Evolutionary conservation across 2,888 invertebrate species (phyloP).

Genomic region (Epistrophe grossulariae): DNA sequence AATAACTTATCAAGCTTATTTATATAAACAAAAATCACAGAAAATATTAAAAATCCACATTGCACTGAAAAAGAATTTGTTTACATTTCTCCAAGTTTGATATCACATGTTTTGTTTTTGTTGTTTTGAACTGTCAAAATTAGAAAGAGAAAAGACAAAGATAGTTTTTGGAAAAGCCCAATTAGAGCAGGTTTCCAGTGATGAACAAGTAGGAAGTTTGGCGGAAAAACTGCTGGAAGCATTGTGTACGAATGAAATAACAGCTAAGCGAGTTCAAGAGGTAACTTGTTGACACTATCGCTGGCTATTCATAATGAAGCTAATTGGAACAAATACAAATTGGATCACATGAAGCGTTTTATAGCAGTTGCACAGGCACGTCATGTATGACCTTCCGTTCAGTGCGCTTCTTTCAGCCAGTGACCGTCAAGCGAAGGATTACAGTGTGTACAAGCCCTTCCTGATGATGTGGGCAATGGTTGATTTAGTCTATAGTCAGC

Average conservation of each 20-base stretch:
- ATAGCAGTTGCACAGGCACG: slow-evolving; percentile 92
- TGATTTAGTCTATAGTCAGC: too few relatives aligned
- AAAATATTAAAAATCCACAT: too few relatives aligned
- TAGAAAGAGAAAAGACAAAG: too few relatives aligned
- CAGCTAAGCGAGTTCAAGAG: slow-evolving; percentile 94
- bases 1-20: too few relatives aligned
- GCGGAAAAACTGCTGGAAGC: slow-evolving; percentile 98
- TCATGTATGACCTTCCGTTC: slow-evolving; percentile 86
- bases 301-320: slow-evolving; percentile 91
- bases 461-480: too few relatives aligned
- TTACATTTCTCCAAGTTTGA: too few relatives aligned
- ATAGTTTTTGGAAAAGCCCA: slow-evolving; percentile 95
- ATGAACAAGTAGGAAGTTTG: slow-evolving; percentile 97
- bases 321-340: too few relatives aligned
- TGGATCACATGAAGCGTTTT: slow-evolving; percentile 91
- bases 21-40: too few relatives aligned
- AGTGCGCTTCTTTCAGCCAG: slow-evolving; percentile 84
- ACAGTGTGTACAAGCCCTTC: slow-evolving; percentile 93
- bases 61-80: too few relatives aligned
- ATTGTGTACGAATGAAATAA: slow-evolving; percentile 90
- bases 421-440: slow-evolving; percentile 87
- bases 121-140: too few relatives aligned
- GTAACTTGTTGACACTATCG: slow-evolving; percentile 93
- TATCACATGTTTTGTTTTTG: too few relatives aligned
- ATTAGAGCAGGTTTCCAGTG: slow-evolving; percentile 98